Percentiles rank a stretch among this genome's conserved stretches.
Evolutionary conservation across 23 tunicate species (phyloP).

Genomic region (Phallusia fumigata): DNA sequence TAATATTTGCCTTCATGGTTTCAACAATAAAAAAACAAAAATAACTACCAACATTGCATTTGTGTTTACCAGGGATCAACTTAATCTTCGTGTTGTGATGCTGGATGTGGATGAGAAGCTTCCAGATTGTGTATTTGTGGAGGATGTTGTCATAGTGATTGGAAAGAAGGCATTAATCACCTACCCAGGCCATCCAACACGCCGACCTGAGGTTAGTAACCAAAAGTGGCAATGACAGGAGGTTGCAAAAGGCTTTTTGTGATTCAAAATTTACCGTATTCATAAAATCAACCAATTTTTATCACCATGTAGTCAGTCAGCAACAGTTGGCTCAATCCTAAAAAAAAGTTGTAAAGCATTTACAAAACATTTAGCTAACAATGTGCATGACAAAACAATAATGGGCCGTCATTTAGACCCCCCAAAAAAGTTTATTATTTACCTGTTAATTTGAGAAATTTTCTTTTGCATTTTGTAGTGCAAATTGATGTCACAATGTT

Average conservation of each 20-base stretch:
- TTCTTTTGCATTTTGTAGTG: background rate
- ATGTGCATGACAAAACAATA: too few relatives aligned
- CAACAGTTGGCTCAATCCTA: background rate
- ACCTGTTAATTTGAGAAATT: background rate
- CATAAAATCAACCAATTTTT: too few relatives aligned
- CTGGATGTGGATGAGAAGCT: slow-evolving; percentile 68
- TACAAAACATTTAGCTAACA: too few relatives aligned
- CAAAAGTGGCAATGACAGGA: too few relatives aligned
- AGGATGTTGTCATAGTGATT: slow-evolving; percentile 70
- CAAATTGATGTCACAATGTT: background rate
- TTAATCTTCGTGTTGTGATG: slow-evolving; percentile 57
- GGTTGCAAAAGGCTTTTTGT: too few relatives aligned
- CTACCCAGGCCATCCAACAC: slow-evolving; percentile 61
- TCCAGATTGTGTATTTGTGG: slow-evolving; percentile 95
- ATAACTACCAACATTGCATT: too few relatives aligned
- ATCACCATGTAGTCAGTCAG: too few relatives aligned
- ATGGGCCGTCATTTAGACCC: too few relatives aligned
- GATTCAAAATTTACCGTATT: too few relatives aligned
- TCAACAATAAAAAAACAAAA: too few relatives aligned
- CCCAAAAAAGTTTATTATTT: background rate
- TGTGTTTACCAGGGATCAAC: slow-evolving; percentile 26
- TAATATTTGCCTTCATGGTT: too few relatives aligned
- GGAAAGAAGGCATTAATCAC: slow-evolving; percentile 72
- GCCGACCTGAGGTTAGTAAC: slow-evolving; percentile 60
- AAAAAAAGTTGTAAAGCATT: too few relatives aligned